phyloP scores from a whole-genome alignment of 1,140 invertebrate genomes.

The Drosophila biarmipes region DNA sequence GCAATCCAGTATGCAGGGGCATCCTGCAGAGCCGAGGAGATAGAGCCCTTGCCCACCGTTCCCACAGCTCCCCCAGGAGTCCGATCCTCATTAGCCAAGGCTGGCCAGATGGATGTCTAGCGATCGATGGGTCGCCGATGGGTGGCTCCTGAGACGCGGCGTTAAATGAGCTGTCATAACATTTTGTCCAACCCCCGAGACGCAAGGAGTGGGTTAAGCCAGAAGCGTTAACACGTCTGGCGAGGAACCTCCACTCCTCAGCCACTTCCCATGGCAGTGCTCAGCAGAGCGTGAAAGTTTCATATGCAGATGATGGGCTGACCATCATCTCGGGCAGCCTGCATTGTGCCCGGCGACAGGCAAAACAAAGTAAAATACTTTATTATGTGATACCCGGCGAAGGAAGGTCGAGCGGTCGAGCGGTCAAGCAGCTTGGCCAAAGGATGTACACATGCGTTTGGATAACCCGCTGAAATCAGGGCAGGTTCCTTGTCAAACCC shows the following conservation, averaged over 20 bases:
- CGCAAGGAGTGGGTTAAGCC: conserved; percentile 26
- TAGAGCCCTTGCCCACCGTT: not conserved
- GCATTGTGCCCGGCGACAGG: conserved; percentile 18
- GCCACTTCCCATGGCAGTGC: conserved; percentile 48
- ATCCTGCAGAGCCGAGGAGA: not conserved
- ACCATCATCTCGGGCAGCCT: not conserved
- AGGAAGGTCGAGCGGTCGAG: conserved; percentile 14
- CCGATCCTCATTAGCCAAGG: conserved; percentile 19
- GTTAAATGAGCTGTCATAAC: conserved; percentile 79
- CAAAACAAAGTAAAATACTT: conserved; percentile 54
- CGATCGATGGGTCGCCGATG: conserved; percentile 25
- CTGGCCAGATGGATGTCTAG: conserved; percentile 9
- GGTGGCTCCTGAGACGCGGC: conserved; percentile 13
- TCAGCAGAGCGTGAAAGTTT: conserved; percentile 56
- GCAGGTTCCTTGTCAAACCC: conserved; percentile 35
- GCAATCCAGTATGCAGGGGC: conserved; percentile 14
- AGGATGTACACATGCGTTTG: conserved; percentile 2
- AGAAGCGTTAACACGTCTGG: conserved; percentile 47
- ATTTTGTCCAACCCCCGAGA: conserved; percentile 33
- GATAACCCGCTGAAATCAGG: conserved; percentile 38
- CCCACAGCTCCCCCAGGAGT: conserved; percentile 26
- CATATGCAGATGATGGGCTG: conserved; percentile 14
- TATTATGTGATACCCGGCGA: conserved; percentile 41
- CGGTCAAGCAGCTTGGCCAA: conserved; percentile 34
- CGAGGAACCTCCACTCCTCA: not conserved